phyloP scores from a whole-genome alignment of 2,888 invertebrate species.

The Charanyca ferruginea region DNA sequence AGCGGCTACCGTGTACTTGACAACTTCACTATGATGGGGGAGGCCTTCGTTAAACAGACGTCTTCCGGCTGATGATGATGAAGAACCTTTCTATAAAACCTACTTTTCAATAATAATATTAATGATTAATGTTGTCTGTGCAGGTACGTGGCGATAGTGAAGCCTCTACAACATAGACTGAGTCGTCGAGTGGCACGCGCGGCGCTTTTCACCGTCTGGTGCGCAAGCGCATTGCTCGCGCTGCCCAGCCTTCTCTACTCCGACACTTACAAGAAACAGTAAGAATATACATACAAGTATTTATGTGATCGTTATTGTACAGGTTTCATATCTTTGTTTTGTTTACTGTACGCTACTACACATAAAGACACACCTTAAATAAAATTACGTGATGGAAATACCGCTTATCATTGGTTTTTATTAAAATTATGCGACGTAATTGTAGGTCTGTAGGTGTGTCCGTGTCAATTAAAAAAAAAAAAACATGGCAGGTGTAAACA shows the following conservation, averaged over 20 bases:
- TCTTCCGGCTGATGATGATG: no score
- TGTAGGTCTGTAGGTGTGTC: not conserved
- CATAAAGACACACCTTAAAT: not conserved
- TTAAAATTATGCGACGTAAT: not conserved
- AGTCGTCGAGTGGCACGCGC: slow-evolving; percentile 94
- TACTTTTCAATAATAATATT: not conserved
- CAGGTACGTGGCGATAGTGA: slow-evolving; percentile 97
- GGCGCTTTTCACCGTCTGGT: slow-evolving; percentile 95
- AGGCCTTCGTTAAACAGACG: no score
- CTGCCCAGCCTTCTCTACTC: slow-evolving; percentile 96
- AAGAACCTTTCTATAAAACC: no score
- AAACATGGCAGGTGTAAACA: no score
- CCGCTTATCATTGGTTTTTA: not conserved
- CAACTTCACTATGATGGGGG: no score
- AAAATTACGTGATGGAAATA: not conserved
- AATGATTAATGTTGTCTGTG: slow-evolving; percentile 27
- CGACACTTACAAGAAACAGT: slow-evolving; percentile 94
- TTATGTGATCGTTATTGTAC: not conserved
- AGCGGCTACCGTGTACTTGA: no score
- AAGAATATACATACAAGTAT: slow-evolving; percentile 74
- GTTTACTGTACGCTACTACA: no score
- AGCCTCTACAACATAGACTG: slow-evolving; percentile 96
- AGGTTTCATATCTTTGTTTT: no score
- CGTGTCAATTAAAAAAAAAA: not conserved
- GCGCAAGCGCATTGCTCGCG: slow-evolving; percentile 94